Evolutionary conservation across 1,140 invertebrate species (phyloP).

Genomic region (Palaemon carinicauda): DNA sequence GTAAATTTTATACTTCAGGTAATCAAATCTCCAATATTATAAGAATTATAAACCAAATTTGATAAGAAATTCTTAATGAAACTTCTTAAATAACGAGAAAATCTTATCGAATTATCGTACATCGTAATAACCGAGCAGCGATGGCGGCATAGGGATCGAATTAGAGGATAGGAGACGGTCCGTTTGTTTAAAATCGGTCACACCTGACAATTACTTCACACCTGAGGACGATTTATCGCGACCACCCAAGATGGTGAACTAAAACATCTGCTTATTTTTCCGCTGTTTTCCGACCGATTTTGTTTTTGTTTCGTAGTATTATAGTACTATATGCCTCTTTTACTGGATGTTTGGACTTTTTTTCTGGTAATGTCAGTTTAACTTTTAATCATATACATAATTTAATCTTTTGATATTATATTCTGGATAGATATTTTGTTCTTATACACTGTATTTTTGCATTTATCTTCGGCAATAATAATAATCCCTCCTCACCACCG

Average conservation of each 20-base stretch:
- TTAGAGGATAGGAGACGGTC: not conserved
- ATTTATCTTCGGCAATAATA: too few relatives aligned
- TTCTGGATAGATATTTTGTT: too few relatives aligned
- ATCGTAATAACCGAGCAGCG: not conserved
- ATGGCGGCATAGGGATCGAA: not conserved
- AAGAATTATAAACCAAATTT: not conserved
- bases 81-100: not conserved
- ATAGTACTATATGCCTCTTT: not conserved
- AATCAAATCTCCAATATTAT: not conserved
- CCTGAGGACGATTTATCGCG: not conserved
- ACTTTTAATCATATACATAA: too few relatives aligned
- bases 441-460: too few relatives aligned
- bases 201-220: slow-evolving; percentile 28
- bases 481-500: too few relatives aligned
- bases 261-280: not conserved
- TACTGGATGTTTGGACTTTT: too few relatives aligned
- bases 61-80: not conserved
- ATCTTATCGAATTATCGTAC: not conserved
- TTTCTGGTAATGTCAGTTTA: too few relatives aligned
- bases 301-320: not conserved
- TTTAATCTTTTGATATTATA: too few relatives aligned
- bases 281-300: not conserved
- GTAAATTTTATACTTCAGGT: not conserved
- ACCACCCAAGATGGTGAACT: slow-evolving; percentile 12
- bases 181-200: slow-evolving; percentile 14